A percentile compares a stretch with the other conserved stretches of the same genome.
Evolutionary conservation across 2,888 invertebrate species (phyloP).

Genomic region (Eutolmus rufibarbis): DNA sequence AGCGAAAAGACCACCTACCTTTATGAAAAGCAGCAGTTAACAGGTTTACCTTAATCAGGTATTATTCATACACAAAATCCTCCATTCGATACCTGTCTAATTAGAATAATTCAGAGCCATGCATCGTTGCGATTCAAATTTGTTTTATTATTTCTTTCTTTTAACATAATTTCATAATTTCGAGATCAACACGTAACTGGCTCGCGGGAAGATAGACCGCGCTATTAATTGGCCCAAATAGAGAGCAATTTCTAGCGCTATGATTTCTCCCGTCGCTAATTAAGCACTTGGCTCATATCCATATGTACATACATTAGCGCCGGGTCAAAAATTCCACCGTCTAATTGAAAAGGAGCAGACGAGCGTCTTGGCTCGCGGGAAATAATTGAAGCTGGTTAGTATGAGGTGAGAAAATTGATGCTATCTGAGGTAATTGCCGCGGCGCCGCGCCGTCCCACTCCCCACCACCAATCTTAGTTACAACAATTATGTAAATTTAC

Average conservation of each 20-base stretch:
- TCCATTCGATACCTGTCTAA: conserved; percentile 11
- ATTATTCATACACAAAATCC: conserved; percentile 23
- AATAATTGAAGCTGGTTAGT: conserved; percentile 15
- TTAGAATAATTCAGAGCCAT: conserved; percentile 25
- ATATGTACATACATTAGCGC: conserved; percentile 36
- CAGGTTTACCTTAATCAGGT: conserved; percentile 10
- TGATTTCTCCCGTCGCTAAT: conserved; percentile 15
- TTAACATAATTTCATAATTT: conserved; percentile 40
- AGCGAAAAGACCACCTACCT: conserved; percentile 27
- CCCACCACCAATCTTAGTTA: background rate
- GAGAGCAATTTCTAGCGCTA: conserved; percentile 13
- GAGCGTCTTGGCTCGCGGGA: background rate
- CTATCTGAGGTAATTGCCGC: conserved; percentile 17
- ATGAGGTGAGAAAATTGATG: conserved; percentile 40
- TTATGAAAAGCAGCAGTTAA: background rate
- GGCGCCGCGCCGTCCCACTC: background rate
- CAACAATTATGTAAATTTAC: conserved; percentile 35
- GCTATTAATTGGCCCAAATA: conserved; percentile 38
- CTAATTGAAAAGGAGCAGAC: conserved; percentile 8
- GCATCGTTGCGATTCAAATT: conserved; percentile 14
- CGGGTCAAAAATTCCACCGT: conserved; percentile 28
- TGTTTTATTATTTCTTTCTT: background rate
- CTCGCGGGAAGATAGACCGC: background rate
- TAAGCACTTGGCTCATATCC: conserved; percentile 31
- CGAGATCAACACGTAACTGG: conserved; percentile 34